A percentile compares a stretch with the other conserved stretches of the same genome.
These are phyloP conservation scores for Hypselothyrea guttata DNA, from an alignment of 2,888 invertebrate species.

Conservation along the genomic window DNA sequence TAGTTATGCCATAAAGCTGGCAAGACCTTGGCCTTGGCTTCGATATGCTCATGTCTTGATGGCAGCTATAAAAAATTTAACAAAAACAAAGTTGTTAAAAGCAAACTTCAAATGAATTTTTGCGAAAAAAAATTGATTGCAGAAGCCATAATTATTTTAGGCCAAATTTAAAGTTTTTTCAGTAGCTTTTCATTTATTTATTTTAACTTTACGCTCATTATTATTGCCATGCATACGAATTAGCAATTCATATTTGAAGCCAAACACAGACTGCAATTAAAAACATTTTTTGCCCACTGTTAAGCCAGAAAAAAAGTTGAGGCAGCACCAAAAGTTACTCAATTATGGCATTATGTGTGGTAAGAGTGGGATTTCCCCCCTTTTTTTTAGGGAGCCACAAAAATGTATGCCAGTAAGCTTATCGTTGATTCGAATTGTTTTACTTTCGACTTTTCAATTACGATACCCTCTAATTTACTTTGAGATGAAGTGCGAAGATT, in stretches of 20 bases:
- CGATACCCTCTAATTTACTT: not conserved
- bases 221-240: conserved; percentile 30
- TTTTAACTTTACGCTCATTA: conserved; percentile 1
- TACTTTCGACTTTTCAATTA: conserved; percentile 15
- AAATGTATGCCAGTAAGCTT: conserved; percentile 37
- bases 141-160: not conserved
- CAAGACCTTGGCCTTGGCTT: conserved; percentile 23
- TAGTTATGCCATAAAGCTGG: conserved; percentile 24
- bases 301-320: conserved; percentile 10
- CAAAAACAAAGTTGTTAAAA: conserved; percentile 25
- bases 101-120: conserved; percentile 7
- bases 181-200: not conserved
- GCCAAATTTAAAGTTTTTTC: too few species aligned
- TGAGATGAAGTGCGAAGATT: too few species aligned
- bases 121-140: not conserved
- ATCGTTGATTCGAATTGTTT: conserved; percentile 33
- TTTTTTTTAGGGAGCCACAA: not conserved
- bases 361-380: too few species aligned
- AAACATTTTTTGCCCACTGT: conserved; percentile 19
- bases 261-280: conserved; percentile 45
- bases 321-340: conserved; percentile 8
- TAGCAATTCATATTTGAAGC: conserved; percentile 44
- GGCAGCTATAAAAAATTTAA: not conserved
- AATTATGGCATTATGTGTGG: conserved; percentile 11
- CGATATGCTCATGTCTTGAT: not conserved